phyloP scores from a whole-genome alignment of 2,797 vertebrate species.

The Thalassophryne amazonica region DNA sequence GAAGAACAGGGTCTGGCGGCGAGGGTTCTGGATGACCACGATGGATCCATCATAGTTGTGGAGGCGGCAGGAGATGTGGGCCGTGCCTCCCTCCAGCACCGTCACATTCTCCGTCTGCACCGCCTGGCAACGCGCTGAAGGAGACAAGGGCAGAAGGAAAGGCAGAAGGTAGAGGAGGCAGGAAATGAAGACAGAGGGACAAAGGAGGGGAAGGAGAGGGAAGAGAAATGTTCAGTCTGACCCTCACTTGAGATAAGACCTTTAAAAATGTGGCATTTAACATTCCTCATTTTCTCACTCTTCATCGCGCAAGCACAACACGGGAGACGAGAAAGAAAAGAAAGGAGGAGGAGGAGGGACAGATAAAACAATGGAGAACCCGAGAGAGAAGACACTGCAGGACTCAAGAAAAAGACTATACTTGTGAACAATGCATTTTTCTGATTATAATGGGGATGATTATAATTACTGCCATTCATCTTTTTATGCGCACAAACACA shows the following conservation, averaged over 20 bases:
- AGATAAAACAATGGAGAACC: conserved; percentile 25
- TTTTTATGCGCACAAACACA: conserved; percentile 23
- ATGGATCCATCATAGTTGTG: conserved; percentile 94
- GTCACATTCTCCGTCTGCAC: conserved; percentile 94
- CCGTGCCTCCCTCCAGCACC: conserved; percentile 87
- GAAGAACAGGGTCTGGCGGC: conserved; percentile 92
- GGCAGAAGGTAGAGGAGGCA: not conserved
- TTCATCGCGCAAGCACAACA: conserved; percentile 43
- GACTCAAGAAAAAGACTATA: conserved; percentile 33
- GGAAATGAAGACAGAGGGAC: conserved; percentile 1
- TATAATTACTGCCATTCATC: conserved; percentile 52
- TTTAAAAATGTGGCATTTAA: conserved; percentile 56
- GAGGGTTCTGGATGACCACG: conserved; percentile 93
- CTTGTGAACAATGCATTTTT: conserved; percentile 37
- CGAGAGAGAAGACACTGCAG: conserved; percentile 18
- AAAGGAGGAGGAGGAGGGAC: conserved; percentile 9
- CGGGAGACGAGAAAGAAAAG: conserved; percentile 4
- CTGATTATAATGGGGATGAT: conserved; percentile 45
- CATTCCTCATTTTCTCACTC: conserved; percentile 53
- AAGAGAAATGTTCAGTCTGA: conserved; percentile 30
- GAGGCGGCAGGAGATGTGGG: conserved; percentile 89
- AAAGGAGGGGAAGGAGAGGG: conserved; percentile 1
- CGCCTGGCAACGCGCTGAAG: conserved; percentile 80
- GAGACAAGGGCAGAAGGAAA: conserved; percentile 20
- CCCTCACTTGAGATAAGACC: conserved; percentile 29